These are phyloP conservation scores for Melanotus villosus DNA, from an alignment of 2,888 invertebrate species.

Conservation along the genomic window DNA sequence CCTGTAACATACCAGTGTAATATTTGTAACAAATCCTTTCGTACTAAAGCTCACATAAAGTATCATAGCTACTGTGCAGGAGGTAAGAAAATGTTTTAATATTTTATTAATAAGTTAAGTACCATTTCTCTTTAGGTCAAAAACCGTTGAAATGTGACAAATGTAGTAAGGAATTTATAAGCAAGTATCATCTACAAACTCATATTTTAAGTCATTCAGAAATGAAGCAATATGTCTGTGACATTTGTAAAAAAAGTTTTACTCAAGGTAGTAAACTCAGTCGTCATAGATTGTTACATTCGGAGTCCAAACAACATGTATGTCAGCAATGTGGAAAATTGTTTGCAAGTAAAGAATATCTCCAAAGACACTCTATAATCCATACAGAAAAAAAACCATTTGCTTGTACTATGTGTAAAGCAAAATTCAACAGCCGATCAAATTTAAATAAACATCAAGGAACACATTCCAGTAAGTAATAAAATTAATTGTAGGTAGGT, in stretches of 20 bases:
- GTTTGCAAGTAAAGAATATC: constrained; percentile 73
- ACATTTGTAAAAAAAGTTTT: constrained; percentile 78
- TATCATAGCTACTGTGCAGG: constrained; percentile 78
- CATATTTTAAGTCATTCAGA: constrained; percentile 79
- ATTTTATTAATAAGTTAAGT: constrained; percentile 38
- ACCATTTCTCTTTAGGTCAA: too few species aligned
- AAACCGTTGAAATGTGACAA: constrained; percentile 70
- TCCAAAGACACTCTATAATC: constrained; percentile 74
- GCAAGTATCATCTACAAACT: constrained; percentile 80
- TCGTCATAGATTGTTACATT: constrained; percentile 79
- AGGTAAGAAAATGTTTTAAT: constrained; percentile 52
- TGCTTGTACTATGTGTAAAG: constrained; percentile 73
- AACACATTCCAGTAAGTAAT: constrained; percentile 71
- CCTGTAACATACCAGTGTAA: constrained; percentile 76
- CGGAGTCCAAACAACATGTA: constrained; percentile 68
- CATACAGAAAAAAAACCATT: constrained; percentile 77
- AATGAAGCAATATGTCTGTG: constrained; percentile 74
- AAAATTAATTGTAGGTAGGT: too few species aligned
- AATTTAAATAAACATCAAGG: constrained; percentile 79
- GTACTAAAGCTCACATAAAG: constrained; percentile 76
- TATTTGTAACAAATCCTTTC: constrained; percentile 78
- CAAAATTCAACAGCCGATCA: constrained; percentile 75
- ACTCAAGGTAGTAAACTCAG: constrained; percentile 79
- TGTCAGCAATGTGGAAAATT: constrained; percentile 76
- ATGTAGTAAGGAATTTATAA: constrained; percentile 76